A percentile compares a stretch with the other conserved stretches of the same genome.
Conservation (phyloP, 2,113 vertebrate genomes). For the Psilopsiagon aurifrons region DNA sequence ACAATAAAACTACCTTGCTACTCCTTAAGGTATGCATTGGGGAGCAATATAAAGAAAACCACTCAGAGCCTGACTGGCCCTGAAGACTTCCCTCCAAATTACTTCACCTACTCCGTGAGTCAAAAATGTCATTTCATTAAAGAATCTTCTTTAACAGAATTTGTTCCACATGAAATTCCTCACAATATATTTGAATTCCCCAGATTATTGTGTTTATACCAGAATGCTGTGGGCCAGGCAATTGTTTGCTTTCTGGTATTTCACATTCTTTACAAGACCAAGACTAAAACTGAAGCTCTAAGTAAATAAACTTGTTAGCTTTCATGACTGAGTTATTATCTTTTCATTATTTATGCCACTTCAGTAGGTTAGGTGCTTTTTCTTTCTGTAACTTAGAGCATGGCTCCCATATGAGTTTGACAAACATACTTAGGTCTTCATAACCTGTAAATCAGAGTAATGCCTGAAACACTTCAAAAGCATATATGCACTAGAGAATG, state of each 20-base stretch:
- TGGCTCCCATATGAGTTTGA: neutral
- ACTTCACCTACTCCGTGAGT: neutral
- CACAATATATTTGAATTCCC: neutral
- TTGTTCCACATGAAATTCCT: slow-evolving; percentile 8
- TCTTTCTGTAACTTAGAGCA: neutral
- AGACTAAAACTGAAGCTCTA: neutral
- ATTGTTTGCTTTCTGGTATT: neutral
- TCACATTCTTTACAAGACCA: neutral
- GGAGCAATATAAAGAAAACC: neutral
- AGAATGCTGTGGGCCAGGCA: neutral
- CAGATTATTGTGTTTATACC: neutral
- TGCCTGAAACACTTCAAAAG: neutral
- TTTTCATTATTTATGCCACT: neutral
- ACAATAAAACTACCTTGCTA: neutral
- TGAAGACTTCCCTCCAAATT: neutral
- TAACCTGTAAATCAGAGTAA: neutral
- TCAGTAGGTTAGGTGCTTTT: neutral
- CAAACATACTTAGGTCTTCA: neutral
- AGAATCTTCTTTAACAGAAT: neutral
- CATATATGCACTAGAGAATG: neutral
- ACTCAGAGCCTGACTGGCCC: neutral
- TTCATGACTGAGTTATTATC: neutral
- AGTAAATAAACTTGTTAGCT: neutral
- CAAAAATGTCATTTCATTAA: neutral
- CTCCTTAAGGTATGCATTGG: neutral